Base-by-base conservation (phyloP, 2,113 vertebrate species). In the Heterochromis multidens region DNA sequence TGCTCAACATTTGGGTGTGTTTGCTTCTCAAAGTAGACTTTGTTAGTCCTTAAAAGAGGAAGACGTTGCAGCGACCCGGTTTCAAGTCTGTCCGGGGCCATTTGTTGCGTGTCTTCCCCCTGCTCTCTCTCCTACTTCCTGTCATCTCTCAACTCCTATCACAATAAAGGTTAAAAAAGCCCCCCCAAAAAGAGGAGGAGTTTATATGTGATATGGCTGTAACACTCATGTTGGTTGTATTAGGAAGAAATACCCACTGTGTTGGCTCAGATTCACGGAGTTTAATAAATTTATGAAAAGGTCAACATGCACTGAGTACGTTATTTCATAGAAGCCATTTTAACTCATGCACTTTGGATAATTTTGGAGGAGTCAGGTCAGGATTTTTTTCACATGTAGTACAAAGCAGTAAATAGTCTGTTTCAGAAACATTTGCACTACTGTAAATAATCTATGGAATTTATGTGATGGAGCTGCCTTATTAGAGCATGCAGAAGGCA, bases 401-500 rank as follows among this genome's bases (percentile, higher is more conserved):
- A 31, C 25, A 72, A 72, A 72, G 67, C 67, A 31, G 43, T 13
- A 21, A 72, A 72, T 52, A 52, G 6, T 52, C 0, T 52, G 25
- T n/a, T 0, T 52, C 6, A 52, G 43, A 72, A 10, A 31, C 10
- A 74, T 74, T 74, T 1, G 0, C 7, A 29, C 43, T 6, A 49
- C 16, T 72, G 43, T 21, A 31, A 2, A 52, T 74, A 52, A 74
- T 52, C 27, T 52, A 25, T 31, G 19, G 46, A 40, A 49, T 29
- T 0, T 29, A 52, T 0, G 6, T 52, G 27, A 52, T 0, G 27
- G 6, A 0, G 25, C 16, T 21, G 10, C 25, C 25, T 49, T 31
- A 52, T 0, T 31, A 13, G 25, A 52, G 67, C 2, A n/a, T 21
- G 4, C 27, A 74, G 43, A 27, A 52, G 25, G 29, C 0, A 31